Base-by-base conservation (phyloP, 2,888 invertebrate genomes). In the Protophormia terraenovae region DNA sequence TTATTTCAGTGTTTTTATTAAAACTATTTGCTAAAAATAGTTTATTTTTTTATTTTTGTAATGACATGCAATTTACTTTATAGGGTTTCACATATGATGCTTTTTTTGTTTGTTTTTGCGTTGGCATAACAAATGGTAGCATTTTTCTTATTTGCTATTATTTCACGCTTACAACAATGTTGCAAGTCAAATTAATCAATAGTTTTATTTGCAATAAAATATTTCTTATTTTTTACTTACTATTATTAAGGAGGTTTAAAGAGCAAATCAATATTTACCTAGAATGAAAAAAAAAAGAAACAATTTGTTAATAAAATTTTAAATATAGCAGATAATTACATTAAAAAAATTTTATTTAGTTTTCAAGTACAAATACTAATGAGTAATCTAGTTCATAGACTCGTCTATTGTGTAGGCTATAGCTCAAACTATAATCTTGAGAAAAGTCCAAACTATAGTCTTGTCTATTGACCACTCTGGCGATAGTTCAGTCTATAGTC, bases 21-120 rank as follows among this genome's bases (percentile, higher is more conserved):
- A 45, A 77, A 45, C 27, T 67, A n/a, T 58, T n/a, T 41, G 32
- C 77, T 77, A 77, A 58, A 77, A 67, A 77, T 77, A 77, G 77
- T 76, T 76, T 50, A 7, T n/a, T 45, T 45, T 45, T 2, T 12
- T 45, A 29, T 45, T 45, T 60, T 69, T 73, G 73, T 29, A 32
- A 58, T 58, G 55, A 29, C 60, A 62, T 45, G 64, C 41, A 45
- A 58, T 77, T 45, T 67, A 77, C 67, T 76, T 77, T 58, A n/a
- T 77, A 67, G 19, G 67, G 77, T 67, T 77, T 77, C 64, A 66
- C 64, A 41, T 22, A 38, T 35, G 12, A 50, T 12, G 12, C 22
- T 22, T 50, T n/a, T n/a, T n/a, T n/a, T n/a, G n/a, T n/a, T n/a
- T n/a, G n/a, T n/a, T n/a, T n/a, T n/a, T n/a, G n/a, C n/a, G n/a